Evolutionary conservation across 1,140 invertebrate genomes (phyloP).

Genomic region (Apolygus lucorum): DNA sequence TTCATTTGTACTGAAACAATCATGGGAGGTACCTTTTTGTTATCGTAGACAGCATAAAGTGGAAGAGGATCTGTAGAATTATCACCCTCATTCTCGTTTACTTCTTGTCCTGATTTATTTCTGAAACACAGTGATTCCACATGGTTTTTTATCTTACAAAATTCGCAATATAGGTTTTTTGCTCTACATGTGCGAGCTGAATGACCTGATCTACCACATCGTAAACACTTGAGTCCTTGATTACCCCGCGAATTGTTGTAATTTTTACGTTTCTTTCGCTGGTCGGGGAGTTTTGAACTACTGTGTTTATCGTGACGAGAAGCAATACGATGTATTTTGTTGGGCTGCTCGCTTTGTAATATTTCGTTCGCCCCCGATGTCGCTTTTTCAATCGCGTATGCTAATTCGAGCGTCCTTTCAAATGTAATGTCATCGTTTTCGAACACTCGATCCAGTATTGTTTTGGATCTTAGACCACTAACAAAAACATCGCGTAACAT

Average conservation of each 20-base stretch:
- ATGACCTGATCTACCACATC: not conserved
- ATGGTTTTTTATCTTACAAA: not conserved
- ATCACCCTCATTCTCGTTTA: not conserved
- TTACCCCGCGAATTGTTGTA: not conserved
- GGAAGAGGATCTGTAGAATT: not conserved
- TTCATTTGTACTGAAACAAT: not conserved
- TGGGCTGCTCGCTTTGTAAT: constrained; percentile 1
- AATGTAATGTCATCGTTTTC: constrained; percentile 6
- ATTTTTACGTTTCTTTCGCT: not conserved
- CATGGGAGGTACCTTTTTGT: not conserved
- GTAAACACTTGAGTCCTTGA: not conserved
- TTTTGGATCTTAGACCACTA: not conserved
- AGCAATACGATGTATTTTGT: constrained; percentile 6
- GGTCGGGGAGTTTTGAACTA: not conserved
- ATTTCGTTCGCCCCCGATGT: constrained; percentile 9
- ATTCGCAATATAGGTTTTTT: not conserved
- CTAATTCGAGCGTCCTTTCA: not conserved
- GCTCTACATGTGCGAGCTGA: constrained; percentile 4
- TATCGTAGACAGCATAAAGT: not conserved
- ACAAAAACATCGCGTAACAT: constrained; percentile 5
- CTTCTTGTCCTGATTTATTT: not conserved
- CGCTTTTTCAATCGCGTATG: not conserved
- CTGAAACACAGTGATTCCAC: not conserved
- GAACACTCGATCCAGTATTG: not conserved
- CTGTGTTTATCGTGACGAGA: not conserved